Base-by-base conservation (phyloP, 2,888 invertebrate species). In the Diarsia rubi region DNA sequence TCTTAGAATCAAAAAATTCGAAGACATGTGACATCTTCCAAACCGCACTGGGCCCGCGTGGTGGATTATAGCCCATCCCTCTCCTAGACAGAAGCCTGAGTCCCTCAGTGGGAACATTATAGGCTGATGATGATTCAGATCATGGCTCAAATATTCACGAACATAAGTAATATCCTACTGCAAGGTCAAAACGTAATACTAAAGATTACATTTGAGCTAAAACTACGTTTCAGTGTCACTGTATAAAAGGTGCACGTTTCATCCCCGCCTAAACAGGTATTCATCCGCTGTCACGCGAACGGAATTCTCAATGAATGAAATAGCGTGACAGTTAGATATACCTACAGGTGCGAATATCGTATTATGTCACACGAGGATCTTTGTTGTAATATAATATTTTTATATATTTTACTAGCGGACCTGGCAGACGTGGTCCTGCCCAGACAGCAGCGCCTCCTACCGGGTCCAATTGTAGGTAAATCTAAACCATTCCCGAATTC, bases 221-320 rank as follows among this genome's bases (percentile, higher is more conserved):
- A 60, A 44, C 47, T 44, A 45, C 60, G 78, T 70, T 42, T 65
- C 47, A 60, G 14, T 60, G 16, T 21, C 31, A 37, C 44, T 8
- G 49, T n/a, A 27, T 54, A 57, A 78, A 78, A 69, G 27, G 65
- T 19, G 37, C 82, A 71, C 82, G 78, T 77, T 64, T 27, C 66
- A 45, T 27, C 9, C 12, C 24, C 45, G 14, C 66, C 66, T 73
- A 69, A 83, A 69, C 69, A 62, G 69, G 64, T 45, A 70, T 79
- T 77, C 78, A 64, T 19, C 37, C 21, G 21, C 3, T 24, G 11
- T 60, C 60, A 69, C 42, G 74, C 24, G 74, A 21, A 57, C 42
- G 11, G 83, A 81, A 81, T 81, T n/a, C 42, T 3, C 60, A 81
- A 81, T 83, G 70, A 72, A 63, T 37, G 24, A n/a, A n/a, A 47